Evolutionary conservation across 2,113 vertebrate species (phyloP), one percentile per base, ranked within the genome.

Genomic region (Charadrius vociferus): DNA sequence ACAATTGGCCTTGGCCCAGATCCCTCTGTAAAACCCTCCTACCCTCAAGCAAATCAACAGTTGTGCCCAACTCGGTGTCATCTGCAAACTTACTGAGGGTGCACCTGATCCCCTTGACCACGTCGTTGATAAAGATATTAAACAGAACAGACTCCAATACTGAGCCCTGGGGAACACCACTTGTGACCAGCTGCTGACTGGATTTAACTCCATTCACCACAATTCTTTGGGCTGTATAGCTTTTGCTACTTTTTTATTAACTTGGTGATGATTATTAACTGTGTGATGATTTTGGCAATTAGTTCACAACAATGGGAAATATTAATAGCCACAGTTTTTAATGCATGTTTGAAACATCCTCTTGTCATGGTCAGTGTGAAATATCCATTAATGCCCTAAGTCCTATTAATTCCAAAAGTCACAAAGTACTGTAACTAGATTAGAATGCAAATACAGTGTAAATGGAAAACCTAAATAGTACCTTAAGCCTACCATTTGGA

Each of bases 171-270:
- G 34, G 5, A 81, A 6, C 4, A 8, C 8, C 4, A 5, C 7
- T 43, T 36, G 17, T 21, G 2, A 43, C 34, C 2, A 1, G 10
- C 22, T 2, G 0, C 14, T 4, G n/a, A 9, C 50, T 61, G 10
- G 11, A 19, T 67, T 71, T 34, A 45, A 41, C 9, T 58, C 30
- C 12, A 12, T 37, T 66, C 29, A 27, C 26, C 6, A 24, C 22
- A 19, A 43, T 8, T 11, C 21, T 68, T 56, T 53, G 20, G 29
- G 3, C 10, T 4, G 20, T 29, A 10, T 7, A 66, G 2, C 21
- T 30, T 22, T 3, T 58, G 7, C 4, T 50, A 29, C 17, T 21
- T 53, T 67, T 81, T 26, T 29, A 36, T 45, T 81, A 53, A 37
- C n/a, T 63, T 30, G 36, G 19, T 1, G 2, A 26, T 20, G 6